A percentile compares a stretch with the other conserved stretches of the same genome.
These are phyloP conservation scores for Rhinoraja longicauda DNA, from an alignment of 2,797 vertebrate species.

Conservation along the genomic window DNA sequence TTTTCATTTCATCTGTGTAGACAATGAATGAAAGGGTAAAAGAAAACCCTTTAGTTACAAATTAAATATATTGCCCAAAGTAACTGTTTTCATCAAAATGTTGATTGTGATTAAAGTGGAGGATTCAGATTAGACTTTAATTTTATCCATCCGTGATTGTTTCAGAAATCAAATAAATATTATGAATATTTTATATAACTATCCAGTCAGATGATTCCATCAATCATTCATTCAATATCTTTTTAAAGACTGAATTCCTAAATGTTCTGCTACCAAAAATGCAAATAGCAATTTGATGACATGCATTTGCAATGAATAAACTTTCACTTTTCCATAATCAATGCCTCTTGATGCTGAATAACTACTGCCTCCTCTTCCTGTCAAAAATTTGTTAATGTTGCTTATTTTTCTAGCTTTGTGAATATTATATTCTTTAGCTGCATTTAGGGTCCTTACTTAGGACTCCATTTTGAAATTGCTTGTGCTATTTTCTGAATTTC, in stretches of 20 bases:
- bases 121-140: not conserved
- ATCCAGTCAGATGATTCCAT: not conserved
- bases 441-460: not conserved
- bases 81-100: not conserved
- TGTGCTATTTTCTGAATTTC: not conserved
- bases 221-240: not conserved
- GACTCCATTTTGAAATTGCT: not conserved
- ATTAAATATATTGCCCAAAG: not conserved
- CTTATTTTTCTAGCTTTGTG: not conserved
- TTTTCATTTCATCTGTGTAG: not conserved
- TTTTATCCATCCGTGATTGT: not conserved
- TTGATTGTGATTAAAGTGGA: not conserved
- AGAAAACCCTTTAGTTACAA: not conserved
- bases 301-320: not conserved
- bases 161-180: not conserved
- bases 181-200: not conserved
- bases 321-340: not conserved
- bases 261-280: not conserved
- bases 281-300: not conserved
- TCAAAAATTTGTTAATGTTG: no score
- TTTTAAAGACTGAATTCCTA: not conserved
- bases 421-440: not conserved
- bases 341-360: not conserved
- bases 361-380: not conserved
- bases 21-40: no score